Conservation (phyloP, 2,113 vertebrate species). For the Delphinapterus leucas region DNA sequence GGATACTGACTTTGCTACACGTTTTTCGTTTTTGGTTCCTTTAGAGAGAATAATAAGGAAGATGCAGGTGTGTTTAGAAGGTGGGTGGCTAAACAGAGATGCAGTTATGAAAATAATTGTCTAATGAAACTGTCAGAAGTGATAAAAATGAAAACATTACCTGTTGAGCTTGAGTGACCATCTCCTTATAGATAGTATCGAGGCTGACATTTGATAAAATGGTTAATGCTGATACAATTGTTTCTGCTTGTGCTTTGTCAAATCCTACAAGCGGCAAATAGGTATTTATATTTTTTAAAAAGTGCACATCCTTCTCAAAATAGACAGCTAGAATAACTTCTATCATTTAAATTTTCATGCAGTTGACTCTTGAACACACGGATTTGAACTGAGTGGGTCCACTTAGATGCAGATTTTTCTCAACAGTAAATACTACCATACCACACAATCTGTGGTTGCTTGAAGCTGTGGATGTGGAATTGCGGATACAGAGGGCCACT, state of each 20-base stretch:
- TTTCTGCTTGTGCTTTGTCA: slow-evolving; percentile 91
- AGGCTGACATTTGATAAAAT: slow-evolving; percentile 91
- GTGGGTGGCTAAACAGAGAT: background rate
- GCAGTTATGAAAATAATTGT: background rate
- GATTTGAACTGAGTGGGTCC: background rate
- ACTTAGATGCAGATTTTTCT: background rate
- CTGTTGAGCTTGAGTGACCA: slow-evolving; percentile 97
- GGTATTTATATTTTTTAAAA: slow-evolving; percentile 7
- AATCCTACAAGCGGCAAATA: slow-evolving; percentile 85
- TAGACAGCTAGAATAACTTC: background rate
- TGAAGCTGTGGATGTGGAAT: background rate
- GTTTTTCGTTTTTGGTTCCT: background rate
- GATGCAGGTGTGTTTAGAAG: background rate
- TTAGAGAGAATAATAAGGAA: background rate
- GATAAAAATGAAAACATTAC: slow-evolving; percentile 77
- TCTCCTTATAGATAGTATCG: slow-evolving; percentile 95
- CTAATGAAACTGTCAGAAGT: background rate
- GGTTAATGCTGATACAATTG: slow-evolving; percentile 88
- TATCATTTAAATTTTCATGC: background rate
- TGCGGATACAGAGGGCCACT: background rate
- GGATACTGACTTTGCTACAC: background rate
- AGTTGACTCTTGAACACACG: background rate
- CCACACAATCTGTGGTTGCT: background rate
- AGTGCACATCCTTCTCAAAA: background rate
- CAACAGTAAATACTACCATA: background rate